Conservation (phyloP, 2,113 vertebrate genomes). For the Neofelis nebulosa region DNA sequence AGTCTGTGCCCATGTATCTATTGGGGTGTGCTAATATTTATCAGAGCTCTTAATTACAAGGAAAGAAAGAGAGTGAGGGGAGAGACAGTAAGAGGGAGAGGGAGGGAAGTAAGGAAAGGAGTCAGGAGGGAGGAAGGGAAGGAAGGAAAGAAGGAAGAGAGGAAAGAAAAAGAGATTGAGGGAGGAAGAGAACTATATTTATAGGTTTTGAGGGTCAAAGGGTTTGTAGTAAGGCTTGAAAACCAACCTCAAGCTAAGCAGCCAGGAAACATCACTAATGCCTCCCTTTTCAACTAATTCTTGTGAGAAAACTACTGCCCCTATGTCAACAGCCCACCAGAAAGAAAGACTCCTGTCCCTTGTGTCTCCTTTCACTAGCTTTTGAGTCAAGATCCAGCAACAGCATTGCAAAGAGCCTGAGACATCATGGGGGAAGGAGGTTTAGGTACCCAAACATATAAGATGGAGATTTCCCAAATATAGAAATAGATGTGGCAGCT, state of each 20-base stretch:
- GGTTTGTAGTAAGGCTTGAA: background rate
- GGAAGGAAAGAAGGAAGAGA: background rate
- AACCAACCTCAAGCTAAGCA: background rate
- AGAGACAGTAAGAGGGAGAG: background rate
- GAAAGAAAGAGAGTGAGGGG: background rate
- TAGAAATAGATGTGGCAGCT: background rate
- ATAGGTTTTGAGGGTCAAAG: background rate
- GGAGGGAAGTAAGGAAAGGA: background rate
- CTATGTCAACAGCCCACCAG: background rate
- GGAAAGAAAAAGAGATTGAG: too few relatives aligned
- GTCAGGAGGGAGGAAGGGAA: background rate
- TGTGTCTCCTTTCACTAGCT: background rate
- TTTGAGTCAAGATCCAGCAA: background rate
- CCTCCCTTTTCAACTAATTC: background rate
- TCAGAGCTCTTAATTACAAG: background rate
- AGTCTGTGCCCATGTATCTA: background rate
- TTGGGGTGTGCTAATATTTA: background rate
- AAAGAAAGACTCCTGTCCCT: background rate
- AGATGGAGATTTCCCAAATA: background rate
- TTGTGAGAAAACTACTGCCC: background rate
- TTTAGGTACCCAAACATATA: background rate
- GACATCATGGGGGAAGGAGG: background rate
- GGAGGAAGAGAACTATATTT: background rate
- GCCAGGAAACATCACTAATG: background rate
- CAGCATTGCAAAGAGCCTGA: background rate